Evolutionary conservation across 2,797 vertebrate genomes (phyloP).

Genomic region (Alectoris magna): DNA sequence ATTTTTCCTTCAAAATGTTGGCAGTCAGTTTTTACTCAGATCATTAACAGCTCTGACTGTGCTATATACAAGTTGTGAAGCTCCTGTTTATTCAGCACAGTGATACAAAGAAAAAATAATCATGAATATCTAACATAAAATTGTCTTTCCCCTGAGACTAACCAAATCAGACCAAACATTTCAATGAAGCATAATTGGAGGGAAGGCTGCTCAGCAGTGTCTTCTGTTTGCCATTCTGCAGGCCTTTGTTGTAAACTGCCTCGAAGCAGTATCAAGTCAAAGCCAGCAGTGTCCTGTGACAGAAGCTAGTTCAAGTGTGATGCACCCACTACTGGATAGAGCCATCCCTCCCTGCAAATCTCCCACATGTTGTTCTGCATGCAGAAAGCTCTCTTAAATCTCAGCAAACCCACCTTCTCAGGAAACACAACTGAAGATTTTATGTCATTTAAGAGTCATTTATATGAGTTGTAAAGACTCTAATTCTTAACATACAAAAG

Average conservation of each 20-base stretch:
- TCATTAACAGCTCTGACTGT: background rate
- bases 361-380: background rate
- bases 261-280: background rate
- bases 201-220: background rate
- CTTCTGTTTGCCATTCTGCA: background rate
- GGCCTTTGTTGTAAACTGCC: background rate
- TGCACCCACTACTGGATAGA: background rate
- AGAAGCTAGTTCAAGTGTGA: background rate
- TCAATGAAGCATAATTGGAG: background rate
- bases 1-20: background rate
- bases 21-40: background rate
- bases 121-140: background rate
- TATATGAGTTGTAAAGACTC: background rate
- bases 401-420: background rate
- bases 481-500: background rate
- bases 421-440: fast-evolving
- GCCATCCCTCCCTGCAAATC: background rate
- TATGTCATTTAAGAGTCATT: background rate
- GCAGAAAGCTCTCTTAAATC: background rate
- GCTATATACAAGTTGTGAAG: background rate
- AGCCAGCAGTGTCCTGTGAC: fast-evolving
- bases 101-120: background rate
- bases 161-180: background rate
- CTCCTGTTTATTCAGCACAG: background rate
- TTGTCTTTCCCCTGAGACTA: background rate